Evolutionary conservation across 2,113 vertebrate species (phyloP), one percentile per base, ranked within the genome.

Genomic region (Cynopterus brachyotis): DNA sequence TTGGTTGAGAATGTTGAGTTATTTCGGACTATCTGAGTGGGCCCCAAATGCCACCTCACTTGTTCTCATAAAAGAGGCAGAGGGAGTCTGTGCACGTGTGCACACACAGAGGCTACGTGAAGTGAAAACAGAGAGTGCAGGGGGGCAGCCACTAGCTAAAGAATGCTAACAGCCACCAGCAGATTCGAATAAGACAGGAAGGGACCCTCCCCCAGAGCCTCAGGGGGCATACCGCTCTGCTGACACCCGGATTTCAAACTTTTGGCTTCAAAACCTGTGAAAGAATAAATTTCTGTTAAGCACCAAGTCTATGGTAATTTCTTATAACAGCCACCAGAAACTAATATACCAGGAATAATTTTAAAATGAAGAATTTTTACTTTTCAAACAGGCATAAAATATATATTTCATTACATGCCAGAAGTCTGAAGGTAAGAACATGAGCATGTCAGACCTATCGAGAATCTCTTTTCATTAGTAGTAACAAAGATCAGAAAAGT

Each of bases 311-410:
- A 30, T 37, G 6, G 9, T 26, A 75, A 75, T 50, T 67, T 81
- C 20, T 91, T 75, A 60, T 12, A 62, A 45, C 5, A 53, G 16
- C 9, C 64, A 75, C 10, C 45, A 40, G 19, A 78, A 92, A 89
- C 57, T 53, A 84, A 40, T 26, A 30, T 10, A 40, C 17, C 37
- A 66, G 75, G 32, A 60, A 86, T 42, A 85, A 89, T 82, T 60
- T 47, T 35, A 89, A 94, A 60, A 8, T 73, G 28, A 62, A 78
- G 53, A 60, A 62, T 15, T 9, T 6, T 89, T 79, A 64, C 6
- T 97, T 95, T 82, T 85, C n/a, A 78, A 91, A 85, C 2, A 75
- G 16, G 12, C 67, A 79, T 69, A 75, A 78, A 76, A 28, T 64
- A 70, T 6, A 60, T 28, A 50, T 73, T 35, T 55, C 75, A 42